Evolutionary conservation across 2,113 vertebrate species (phyloP).

Genomic region (Catagonus wagneri): DNA sequence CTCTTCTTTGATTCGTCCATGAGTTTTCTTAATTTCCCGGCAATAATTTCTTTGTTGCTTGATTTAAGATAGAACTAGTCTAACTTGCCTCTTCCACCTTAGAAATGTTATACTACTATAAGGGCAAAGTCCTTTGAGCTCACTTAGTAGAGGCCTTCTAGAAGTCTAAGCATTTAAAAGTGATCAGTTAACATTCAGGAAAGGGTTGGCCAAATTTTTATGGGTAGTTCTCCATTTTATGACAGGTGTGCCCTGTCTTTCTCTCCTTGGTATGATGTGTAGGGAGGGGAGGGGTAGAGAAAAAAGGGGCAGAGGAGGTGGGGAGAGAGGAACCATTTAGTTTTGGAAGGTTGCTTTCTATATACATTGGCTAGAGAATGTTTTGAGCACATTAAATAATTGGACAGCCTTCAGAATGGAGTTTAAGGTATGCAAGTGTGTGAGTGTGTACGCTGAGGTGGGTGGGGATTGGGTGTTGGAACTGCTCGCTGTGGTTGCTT

Average conservation of each 20-base stretch:
- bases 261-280: slow-evolving; percentile 74
- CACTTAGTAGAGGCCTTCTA: background rate
- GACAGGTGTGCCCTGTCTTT: slow-evolving; percentile 24
- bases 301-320: background rate
- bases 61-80: background rate
- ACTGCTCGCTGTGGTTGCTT: background rate
- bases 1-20: background rate
- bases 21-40: background rate
- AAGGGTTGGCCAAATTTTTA: slow-evolving; percentile 1
- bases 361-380: background rate
- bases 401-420: background rate
- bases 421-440: background rate
- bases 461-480: background rate
- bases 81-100: background rate
- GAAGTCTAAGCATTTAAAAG: slow-evolving; percentile 6
- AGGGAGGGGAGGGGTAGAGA: background rate
- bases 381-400: background rate
- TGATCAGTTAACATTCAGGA: background rate
- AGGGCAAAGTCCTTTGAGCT: background rate
- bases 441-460: background rate
- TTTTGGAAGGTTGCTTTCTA: background rate
- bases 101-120: background rate
- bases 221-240: background rate
- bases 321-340: background rate
- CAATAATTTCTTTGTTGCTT: background rate